These are phyloP conservation scores for Centruroides vittatus DNA, from an alignment of 1,140 invertebrate species.

Conservation along the genomic window DNA sequence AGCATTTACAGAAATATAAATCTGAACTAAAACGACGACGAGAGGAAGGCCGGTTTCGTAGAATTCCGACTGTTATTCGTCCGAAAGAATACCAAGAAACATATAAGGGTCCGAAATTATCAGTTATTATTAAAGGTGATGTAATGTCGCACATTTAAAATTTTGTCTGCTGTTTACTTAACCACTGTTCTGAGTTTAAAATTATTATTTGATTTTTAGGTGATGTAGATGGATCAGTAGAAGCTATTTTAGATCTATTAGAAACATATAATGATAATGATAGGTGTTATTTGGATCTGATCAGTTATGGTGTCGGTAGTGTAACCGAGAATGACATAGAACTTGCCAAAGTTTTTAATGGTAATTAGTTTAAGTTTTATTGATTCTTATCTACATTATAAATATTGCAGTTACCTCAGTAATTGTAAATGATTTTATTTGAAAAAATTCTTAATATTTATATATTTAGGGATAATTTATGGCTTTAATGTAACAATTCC, in stretches of 20 bases:
- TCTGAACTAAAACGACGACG: slow-evolving; percentile 45
- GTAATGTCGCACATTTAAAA: too few species aligned
- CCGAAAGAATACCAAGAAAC: neutral
- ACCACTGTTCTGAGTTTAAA: too few species aligned
- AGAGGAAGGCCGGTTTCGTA: slow-evolving; percentile 30
- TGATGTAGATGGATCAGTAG: slow-evolving; percentile 79
- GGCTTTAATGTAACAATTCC: slow-evolving; percentile 59
- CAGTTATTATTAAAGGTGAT: too few species aligned
- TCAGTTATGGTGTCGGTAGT: slow-evolving; percentile 79
- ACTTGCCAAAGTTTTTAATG: slow-evolving; percentile 65
- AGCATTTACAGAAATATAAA: slow-evolving; percentile 49
- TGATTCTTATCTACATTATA: too few species aligned
- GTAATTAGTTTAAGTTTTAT: slow-evolving; percentile 24
- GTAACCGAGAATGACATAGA: slow-evolving; percentile 71
- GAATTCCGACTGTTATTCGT: slow-evolving; percentile 1
- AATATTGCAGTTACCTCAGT: too few species aligned
- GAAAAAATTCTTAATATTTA: neutral
- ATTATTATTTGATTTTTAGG: slow-evolving; percentile 20
- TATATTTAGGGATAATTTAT: slow-evolving; percentile 57
- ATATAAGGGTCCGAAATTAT: too few species aligned
- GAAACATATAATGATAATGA: slow-evolving; percentile 66
- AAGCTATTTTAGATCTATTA: slow-evolving; percentile 83
- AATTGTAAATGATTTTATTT: too few species aligned
- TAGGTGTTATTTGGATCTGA: slow-evolving; percentile 61
- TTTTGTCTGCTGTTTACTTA: too few species aligned